These are phyloP conservation scores for Lamproptera curius DNA, from an alignment of 2,888 invertebrate species.

Conservation along the genomic window DNA sequence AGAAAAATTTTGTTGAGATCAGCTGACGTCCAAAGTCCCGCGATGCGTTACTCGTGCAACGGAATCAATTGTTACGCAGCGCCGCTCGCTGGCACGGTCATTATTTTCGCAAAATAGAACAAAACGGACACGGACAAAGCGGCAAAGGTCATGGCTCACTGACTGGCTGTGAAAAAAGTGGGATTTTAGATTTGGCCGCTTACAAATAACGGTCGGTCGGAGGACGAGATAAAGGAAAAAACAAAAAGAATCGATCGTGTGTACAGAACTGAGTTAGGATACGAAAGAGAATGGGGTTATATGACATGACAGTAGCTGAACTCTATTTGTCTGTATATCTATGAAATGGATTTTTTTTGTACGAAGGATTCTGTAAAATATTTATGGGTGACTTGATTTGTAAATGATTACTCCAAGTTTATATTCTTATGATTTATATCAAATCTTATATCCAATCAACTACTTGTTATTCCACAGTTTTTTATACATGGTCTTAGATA, in stretches of 20 bases:
- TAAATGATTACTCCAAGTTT: too few relatives aligned
- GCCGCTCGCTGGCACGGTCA: neutral
- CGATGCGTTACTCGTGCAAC: neutral
- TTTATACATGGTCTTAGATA: too few relatives aligned
- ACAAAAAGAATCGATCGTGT: constrained; percentile 20
- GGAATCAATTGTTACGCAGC: constrained; percentile 11
- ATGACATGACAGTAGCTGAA: too few relatives aligned
- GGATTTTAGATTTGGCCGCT: constrained; percentile 43
- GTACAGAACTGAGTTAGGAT: too few relatives aligned
- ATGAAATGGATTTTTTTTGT: too few relatives aligned
- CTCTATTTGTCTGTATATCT: too few relatives aligned
- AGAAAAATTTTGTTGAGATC: neutral
- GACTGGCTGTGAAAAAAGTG: constrained; percentile 49
- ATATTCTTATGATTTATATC: too few relatives aligned
- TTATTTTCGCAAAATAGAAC: constrained; percentile 24
- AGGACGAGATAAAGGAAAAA: constrained; percentile 24
- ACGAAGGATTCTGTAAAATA: too few relatives aligned
- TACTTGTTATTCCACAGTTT: too few relatives aligned
- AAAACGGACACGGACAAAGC: constrained; percentile 25
- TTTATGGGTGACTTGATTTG: too few relatives aligned
- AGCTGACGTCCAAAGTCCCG: neutral
- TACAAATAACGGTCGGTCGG: constrained; percentile 38
- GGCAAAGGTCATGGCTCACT: constrained; percentile 39
- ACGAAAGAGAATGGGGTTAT: too few relatives aligned
- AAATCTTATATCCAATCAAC: too few relatives aligned